Percentiles rank a stretch among this genome's conserved stretches.
Evolutionary conservation across 1,140 invertebrate species (phyloP).

Genomic region (Papilio machaon): DNA sequence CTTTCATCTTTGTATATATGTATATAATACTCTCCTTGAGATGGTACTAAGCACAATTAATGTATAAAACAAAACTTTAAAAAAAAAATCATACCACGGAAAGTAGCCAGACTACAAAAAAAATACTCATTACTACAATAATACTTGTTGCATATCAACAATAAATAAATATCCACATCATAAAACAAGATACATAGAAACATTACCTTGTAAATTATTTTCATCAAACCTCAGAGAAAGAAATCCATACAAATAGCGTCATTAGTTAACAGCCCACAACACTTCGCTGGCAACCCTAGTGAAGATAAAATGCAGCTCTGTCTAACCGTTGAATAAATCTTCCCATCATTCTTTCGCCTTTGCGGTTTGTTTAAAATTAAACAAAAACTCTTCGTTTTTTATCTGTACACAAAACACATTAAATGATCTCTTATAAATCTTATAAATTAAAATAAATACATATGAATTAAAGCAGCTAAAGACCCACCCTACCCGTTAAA

Average conservation of each 20-base stretch:
- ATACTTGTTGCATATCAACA: no score
- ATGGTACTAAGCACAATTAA: neutral
- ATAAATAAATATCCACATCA: neutral
- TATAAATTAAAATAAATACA: conserved; percentile 26
- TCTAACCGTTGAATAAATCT: conserved; percentile 41
- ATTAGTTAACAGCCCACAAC: conserved; percentile 40
- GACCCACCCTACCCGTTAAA: neutral
- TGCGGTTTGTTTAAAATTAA: conserved; percentile 29
- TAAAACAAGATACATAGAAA: neutral
- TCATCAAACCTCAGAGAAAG: conserved; percentile 26
- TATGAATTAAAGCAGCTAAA: neutral
- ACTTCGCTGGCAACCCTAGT: conserved; percentile 37
- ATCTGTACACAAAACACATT: no score
- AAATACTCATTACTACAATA: no score
- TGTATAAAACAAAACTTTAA: neutral
- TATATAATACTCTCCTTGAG: neutral
- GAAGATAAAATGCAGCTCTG: conserved; percentile 41
- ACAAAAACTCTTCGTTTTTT: conserved; percentile 2
- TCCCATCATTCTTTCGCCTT: neutral
- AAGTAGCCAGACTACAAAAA: no score
- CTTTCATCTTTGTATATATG: neutral
- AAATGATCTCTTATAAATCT: conserved; percentile 14
- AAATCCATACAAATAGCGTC: conserved; percentile 47
- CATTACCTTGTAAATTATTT: neutral
- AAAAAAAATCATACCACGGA: conserved; percentile 38